These are phyloP conservation scores for Poeciliopsis paucimaculata DNA, from an alignment of 2,797 vertebrate species.

Conservation along the genomic window DNA sequence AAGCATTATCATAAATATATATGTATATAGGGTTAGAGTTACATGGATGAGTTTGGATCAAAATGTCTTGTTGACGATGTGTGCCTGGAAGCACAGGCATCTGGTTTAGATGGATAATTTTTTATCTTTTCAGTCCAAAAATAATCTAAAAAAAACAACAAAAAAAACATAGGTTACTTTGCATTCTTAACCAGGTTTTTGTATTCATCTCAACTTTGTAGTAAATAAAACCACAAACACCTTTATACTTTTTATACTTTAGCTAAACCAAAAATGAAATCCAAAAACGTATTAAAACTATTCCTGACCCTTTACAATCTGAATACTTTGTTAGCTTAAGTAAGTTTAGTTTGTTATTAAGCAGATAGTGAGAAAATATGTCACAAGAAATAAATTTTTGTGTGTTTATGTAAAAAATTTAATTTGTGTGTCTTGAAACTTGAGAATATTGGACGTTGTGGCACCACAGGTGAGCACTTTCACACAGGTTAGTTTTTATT, in stretches of 20 bases:
- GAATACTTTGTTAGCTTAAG: not conserved
- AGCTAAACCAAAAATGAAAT: not conserved
- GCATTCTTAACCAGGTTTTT: not conserved
- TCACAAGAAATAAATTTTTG: not conserved
- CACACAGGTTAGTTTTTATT: slow-evolving; percentile 25
- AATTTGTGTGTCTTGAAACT: not conserved
- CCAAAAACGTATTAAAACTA: not conserved
- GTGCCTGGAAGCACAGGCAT: not conserved
- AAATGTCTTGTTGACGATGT: not conserved
- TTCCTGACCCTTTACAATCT: not conserved
- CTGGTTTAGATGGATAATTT: not conserved
- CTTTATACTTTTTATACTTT: not conserved
- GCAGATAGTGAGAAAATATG: not conserved
- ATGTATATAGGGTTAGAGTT: slow-evolving; percentile 17
- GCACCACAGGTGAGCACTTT: not conserved
- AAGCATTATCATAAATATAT: not conserved
- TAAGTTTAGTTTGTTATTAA: not conserved
- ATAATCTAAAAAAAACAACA: not conserved
- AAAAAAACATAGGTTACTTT: not conserved
- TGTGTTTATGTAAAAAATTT: not conserved
- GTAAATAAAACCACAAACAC: not conserved
- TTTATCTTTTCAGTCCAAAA: not conserved
- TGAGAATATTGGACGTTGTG: too few species aligned
- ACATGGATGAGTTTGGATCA: slow-evolving; percentile 24
- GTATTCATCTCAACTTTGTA: not conserved